Evolutionary conservation across 2,113 vertebrate species (phyloP), one percentile per base, ranked within the genome.

Genomic region (Artemisiospiza belli): DNA sequence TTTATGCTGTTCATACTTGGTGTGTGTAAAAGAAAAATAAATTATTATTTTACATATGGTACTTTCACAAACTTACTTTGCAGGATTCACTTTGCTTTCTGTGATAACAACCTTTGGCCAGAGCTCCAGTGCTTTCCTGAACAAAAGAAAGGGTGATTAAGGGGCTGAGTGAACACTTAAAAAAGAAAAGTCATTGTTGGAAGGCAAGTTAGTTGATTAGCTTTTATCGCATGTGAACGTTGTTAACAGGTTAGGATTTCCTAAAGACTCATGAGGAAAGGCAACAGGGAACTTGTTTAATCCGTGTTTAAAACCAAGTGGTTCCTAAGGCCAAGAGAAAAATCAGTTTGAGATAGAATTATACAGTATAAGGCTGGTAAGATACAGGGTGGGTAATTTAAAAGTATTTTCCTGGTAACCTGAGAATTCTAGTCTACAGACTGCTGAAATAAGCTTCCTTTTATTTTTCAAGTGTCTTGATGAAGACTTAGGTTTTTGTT

Each of bases 1-100:
- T 96, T 97, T 90, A 73, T 83, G 80, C 84, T 97, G 92, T 96
- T 95, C 88, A 61, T 90, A 72, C 93, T 97, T 86, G 75, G 66
- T 51, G 83, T 91, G 90, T 91, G 86, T 33, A 61, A 61, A 84
- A 63, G 63, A 76, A 66, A 90, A 70, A n/a, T 35, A 44, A 30
- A 66, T 83, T n/a, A 68, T 41, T 76, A 37, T 72, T 76, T 87
- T 91, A 80, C 16, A 28, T 4, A 2, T 27, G 12, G 16, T 59
- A 55, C 57, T 30, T 59, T 83, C 27, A 55, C 33, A 33, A 27
- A 61, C 33, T 43, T 58, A 46, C 27, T 58, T 70, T 51, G 16
- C 41, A 89, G 54, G 47, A 43, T 72, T 91, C 17, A 35, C 61
- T 58, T 72, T 28, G 13, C 30, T 82, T 87, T 58, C 63, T 73